Conservation (phyloP, 2,888 invertebrate genomes). For the Tetropium fuscum region DNA sequence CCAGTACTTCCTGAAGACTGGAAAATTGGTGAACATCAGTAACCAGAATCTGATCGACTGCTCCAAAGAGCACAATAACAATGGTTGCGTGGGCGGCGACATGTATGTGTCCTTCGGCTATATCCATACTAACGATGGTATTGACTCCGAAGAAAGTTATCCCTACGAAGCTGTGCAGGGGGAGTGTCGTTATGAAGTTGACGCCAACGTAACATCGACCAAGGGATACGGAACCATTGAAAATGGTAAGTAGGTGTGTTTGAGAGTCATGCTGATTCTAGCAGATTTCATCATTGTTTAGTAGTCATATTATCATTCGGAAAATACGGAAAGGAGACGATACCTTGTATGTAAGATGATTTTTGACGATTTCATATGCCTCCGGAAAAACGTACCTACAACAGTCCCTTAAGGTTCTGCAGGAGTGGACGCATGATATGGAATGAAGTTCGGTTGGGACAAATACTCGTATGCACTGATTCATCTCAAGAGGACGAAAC, state of each 20-base stretch:
- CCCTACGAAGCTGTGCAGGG: constrained; percentile 38
- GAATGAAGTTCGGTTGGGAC: too few species aligned
- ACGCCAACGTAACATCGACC: neutral
- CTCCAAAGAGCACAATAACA: constrained; percentile 19
- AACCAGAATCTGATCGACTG: constrained; percentile 49
- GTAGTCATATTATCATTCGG: too few species aligned
- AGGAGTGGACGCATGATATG: neutral
- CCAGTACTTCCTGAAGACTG: constrained; percentile 34
- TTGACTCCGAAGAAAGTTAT: constrained; percentile 43
- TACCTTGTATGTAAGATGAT: too few species aligned
- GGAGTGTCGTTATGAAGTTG: constrained; percentile 13
- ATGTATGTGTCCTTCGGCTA: constrained; percentile 42
- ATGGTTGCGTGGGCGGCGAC: constrained; percentile 41
- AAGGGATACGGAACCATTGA: neutral
- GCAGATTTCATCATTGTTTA: too few species aligned
- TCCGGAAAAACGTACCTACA: neutral
- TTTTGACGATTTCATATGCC: too few species aligned
- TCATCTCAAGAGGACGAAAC: too few species aligned
- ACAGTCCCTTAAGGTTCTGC: neutral
- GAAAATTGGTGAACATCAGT: constrained; percentile 38
- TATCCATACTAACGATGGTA: constrained; percentile 36
- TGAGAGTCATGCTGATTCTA: too few species aligned
- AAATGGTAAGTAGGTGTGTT: neutral
- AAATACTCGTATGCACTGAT: too few species aligned
- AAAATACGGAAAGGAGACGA: too few species aligned